phyloP scores from a whole-genome alignment of 1,140 invertebrate species.

The Drosophila kepulauana region DNA sequence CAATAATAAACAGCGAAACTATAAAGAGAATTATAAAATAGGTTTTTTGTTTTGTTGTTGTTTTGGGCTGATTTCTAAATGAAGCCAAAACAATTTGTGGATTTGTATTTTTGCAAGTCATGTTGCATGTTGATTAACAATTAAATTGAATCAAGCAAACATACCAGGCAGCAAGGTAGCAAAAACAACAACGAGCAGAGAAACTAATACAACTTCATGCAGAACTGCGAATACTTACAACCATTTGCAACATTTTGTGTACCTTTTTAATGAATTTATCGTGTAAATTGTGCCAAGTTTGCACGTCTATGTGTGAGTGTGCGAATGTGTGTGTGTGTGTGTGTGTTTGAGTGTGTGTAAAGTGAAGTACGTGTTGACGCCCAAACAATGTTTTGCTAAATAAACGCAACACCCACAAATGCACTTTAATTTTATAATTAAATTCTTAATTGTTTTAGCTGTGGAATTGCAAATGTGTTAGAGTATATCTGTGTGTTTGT shows the following conservation, averaged over 20 bases:
- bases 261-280: slow-evolving; percentile 82
- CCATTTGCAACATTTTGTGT: slow-evolving; percentile 72
- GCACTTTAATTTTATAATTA: slow-evolving; percentile 72
- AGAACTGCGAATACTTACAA: slow-evolving; percentile 27
- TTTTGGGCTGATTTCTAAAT: slow-evolving; percentile 31
- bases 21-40: slow-evolving; percentile 17
- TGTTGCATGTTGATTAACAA: slow-evolving; percentile 67
- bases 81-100: slow-evolving; percentile 12
- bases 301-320: slow-evolving; percentile 38
- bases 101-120: slow-evolving; percentile 11
- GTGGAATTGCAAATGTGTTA: slow-evolving; percentile 16
- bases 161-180: slow-evolving; percentile 44
- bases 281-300: slow-evolving; percentile 74
- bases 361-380: slow-evolving; percentile 35
- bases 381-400: slow-evolving; percentile 55
- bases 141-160: slow-evolving; percentile 75
- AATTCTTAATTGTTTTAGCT: slow-evolving; percentile 66
- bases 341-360: slow-evolving; percentile 8
- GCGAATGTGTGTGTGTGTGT: not conserved
- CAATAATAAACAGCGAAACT: not conserved
- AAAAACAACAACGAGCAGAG: slow-evolving; percentile 30
- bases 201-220: slow-evolving; percentile 18
- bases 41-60: not conserved
- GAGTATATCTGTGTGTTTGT: not conserved
- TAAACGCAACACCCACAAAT: slow-evolving; percentile 45